These are phyloP conservation scores for Campoplex capitator DNA, from an alignment of 2,888 invertebrate species.

Conservation along the genomic window DNA sequence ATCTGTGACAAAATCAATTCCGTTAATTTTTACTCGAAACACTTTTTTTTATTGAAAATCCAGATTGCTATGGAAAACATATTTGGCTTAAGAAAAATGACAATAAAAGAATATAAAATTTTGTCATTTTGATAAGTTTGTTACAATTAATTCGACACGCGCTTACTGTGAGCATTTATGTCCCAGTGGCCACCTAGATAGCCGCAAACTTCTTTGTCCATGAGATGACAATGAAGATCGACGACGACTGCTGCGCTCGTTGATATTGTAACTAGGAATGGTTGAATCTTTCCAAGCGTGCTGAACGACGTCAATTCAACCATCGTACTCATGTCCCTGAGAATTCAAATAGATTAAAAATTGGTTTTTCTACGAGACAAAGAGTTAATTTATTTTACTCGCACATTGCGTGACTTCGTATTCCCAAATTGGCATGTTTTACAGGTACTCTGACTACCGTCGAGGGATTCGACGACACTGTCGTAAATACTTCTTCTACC, in stretches of 20 bases:
- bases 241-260: conserved; percentile 95
- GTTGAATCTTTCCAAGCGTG: conserved; percentile 95
- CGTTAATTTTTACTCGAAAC: background rate
- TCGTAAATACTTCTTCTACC: conserved; percentile 62
- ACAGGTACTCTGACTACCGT: conserved; percentile 82
- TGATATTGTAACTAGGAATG: conserved; percentile 94
- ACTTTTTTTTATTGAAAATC: too few relatives aligned
- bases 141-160: background rate
- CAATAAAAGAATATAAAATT: background rate
- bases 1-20: conserved; percentile 86
- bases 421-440: conserved; percentile 83
- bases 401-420: conserved; percentile 83
- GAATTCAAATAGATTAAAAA: conserved; percentile 74
- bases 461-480: conserved; percentile 65
- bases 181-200: conserved; percentile 98
- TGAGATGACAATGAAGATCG: conserved; percentile 97
- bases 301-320: conserved; percentile 96
- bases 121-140: background rate
- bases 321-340: conserved; percentile 94
- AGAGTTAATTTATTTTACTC: conserved; percentile 32
- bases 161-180: conserved; percentile 95
- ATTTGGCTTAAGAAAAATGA: too few relatives aligned
- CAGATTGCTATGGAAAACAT: too few relatives aligned
- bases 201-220: conserved; percentile 97
- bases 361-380: too few relatives aligned